These are phyloP conservation scores for Anseranas semipalmata DNA, from an alignment of 2,113 vertebrate species.

Conservation along the genomic window DNA sequence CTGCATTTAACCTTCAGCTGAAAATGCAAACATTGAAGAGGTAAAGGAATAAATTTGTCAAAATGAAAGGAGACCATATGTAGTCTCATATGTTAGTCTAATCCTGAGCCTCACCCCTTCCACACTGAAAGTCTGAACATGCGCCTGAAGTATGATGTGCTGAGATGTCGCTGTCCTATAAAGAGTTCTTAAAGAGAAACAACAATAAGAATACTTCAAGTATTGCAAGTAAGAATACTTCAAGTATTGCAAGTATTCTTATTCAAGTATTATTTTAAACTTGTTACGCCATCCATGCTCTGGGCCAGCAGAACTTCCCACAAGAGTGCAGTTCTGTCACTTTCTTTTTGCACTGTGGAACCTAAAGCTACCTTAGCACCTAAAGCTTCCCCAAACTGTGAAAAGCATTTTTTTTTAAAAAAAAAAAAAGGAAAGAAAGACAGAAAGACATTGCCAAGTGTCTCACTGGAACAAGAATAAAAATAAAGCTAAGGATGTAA, in stretches of 20 bases:
- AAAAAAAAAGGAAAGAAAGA: neutral
- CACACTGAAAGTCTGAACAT: neutral
- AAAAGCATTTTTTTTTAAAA: neutral
- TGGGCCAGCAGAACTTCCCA: neutral
- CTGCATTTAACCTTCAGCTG: neutral
- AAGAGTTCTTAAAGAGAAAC: constrained; percentile 5
- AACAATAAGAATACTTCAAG: neutral
- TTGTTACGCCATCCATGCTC: neutral
- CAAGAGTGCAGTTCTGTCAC: neutral
- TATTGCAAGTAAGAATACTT: too few species aligned
- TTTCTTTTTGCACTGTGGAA: neutral
- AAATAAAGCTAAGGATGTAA: neutral
- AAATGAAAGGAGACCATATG: constrained; percentile 22
- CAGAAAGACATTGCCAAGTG: neutral
- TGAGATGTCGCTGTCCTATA: neutral
- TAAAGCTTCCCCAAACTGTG: neutral
- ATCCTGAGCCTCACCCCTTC: neutral
- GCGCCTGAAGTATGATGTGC: neutral
- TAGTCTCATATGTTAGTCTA: neutral
- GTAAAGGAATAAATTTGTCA: constrained; percentile 50
- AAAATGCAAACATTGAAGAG: constrained; percentile 51
- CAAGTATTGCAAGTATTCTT: neutral
- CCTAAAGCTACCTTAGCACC: neutral
- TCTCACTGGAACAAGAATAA: neutral
- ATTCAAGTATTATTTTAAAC: constrained; percentile 20